Conservation (phyloP, 1,140 invertebrate species). For the Helicoverpa zea region DNA sequence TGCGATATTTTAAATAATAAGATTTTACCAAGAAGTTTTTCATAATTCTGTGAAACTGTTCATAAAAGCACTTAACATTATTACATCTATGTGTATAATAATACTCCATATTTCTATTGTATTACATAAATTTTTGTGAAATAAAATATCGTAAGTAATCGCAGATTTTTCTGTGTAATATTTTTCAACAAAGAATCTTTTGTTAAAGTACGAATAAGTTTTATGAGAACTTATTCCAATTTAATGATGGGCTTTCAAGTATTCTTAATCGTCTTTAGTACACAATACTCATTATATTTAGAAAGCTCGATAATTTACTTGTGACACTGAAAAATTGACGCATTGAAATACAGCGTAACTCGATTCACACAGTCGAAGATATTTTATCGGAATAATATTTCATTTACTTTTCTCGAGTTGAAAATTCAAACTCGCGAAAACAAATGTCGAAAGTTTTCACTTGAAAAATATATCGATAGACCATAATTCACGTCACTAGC, state of each 20-base stretch:
- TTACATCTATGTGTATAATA: too few relatives aligned
- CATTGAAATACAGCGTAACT: too few relatives aligned
- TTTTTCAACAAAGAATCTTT: background rate
- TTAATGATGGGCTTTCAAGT: background rate
- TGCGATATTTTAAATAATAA: too few relatives aligned
- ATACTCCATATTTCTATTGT: too few relatives aligned
- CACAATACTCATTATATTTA: conserved; percentile 7
- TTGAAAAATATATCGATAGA: conserved; percentile 45
- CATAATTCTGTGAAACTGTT: too few relatives aligned
- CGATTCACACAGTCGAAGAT: background rate
- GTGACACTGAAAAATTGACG: conserved; percentile 12
- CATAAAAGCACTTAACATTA: too few relatives aligned
- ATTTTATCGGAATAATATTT: conserved; percentile 25
- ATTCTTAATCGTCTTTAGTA: background rate
- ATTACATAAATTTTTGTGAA: too few relatives aligned
- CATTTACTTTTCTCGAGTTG: conserved; percentile 7
- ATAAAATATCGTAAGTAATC: too few relatives aligned
- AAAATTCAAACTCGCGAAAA: conserved; percentile 15
- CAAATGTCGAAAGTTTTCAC: conserved; percentile 30
- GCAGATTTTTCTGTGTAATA: background rate
- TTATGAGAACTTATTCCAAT: background rate
- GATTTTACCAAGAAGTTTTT: too few relatives aligned
- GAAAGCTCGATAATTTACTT: conserved; percentile 8
- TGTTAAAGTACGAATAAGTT: background rate
- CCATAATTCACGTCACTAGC: conserved; percentile 30